Base-by-base conservation (phyloP, 2,113 vertebrate species). In the Laterallus jamaicensis region DNA sequence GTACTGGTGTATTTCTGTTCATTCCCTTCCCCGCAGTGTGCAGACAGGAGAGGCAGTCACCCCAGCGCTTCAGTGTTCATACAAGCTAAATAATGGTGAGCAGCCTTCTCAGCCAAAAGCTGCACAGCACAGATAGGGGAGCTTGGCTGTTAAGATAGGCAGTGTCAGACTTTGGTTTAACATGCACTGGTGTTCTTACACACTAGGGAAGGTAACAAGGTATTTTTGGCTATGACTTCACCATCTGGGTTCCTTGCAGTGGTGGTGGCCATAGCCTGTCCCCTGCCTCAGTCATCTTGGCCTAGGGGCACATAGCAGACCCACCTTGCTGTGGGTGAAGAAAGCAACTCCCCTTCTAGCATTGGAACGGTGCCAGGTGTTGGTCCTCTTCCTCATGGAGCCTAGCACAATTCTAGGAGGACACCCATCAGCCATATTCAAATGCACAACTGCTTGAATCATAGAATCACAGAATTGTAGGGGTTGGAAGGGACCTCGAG, bases 391-490 rank as follows among this genome's bases (percentile, higher is more conserved):
- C 29, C n/a, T 49, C 2, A 0, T 37, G 39, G 56, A 49, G 10
- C 5, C 6, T 25, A 70, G 29, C 1, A 0, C 6, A 42, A 19
- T 80, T 37, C 22, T n/a, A 19, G 50, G 49, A 74, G 7, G 29
- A 39, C 4, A 1, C 12, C 21, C 8, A 16, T 40, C 29, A 42
- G n/a, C 40, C 0, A 0, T 19, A 26, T 10, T 26, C 11, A 35
- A 28, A 54, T 4, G 13, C 35, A 8, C 4, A 10, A 2, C 14
- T 1, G 8, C 66, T 40, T 35, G 35, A 35, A 35, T 35, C 35
- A 35, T 35, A 35, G 35, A 35, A 35, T 35, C 35, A 35, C 35
- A 35, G 35, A 35, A 7, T 35, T 35, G 35, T 35, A 35, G 35
- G 35, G 35, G 35, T 35, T 35, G 35, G 35, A 35, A 35, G 35